Percentiles rank a stretch among this genome's conserved stretches.
Evolutionary conservation across 2,113 vertebrate species (phyloP).

Genomic region (Hippoglossus stenolepis): DNA sequence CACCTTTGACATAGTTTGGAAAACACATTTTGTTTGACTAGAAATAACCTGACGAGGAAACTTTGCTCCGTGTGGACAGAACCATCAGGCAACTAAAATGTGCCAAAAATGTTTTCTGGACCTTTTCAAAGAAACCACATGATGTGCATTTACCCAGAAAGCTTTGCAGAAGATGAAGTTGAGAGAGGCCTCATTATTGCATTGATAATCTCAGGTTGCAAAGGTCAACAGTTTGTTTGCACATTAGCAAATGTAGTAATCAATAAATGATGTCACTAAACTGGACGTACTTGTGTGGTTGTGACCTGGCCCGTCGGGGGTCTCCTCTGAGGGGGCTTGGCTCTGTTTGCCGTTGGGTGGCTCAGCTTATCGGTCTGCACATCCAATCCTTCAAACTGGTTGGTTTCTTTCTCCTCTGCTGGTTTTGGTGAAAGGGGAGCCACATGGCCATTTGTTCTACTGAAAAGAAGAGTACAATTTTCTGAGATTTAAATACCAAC

Average conservation of each 20-base stretch:
- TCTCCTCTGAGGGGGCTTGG: constrained; percentile 83
- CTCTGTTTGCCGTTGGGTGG: constrained; percentile 83
- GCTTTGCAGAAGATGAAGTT: background rate
- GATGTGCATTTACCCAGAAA: background rate
- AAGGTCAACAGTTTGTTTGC: constrained; percentile 13
- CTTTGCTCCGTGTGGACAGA: background rate
- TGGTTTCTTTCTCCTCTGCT: constrained; percentile 49
- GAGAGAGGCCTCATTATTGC: background rate
- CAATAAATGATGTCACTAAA: background rate
- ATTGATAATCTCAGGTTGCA: background rate
- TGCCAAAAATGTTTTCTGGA: background rate
- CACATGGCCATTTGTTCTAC: constrained; percentile 68
- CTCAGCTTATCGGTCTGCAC: constrained; percentile 77
- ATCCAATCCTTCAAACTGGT: constrained; percentile 78
- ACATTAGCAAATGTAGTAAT: background rate
- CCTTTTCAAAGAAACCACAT: background rate
- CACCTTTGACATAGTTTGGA: background rate
- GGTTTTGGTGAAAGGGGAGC: constrained; percentile 51
- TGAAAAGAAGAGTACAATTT: background rate
- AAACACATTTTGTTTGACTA: background rate
- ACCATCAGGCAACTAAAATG: too few relatives aligned
- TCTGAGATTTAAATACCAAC: background rate
- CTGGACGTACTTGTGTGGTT: constrained; percentile 45
- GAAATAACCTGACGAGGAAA: background rate
- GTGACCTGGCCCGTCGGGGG: constrained; percentile 68